Evolutionary conservation across 2,888 invertebrate genomes (phyloP).

Genomic region (Macaria notata): DNA sequence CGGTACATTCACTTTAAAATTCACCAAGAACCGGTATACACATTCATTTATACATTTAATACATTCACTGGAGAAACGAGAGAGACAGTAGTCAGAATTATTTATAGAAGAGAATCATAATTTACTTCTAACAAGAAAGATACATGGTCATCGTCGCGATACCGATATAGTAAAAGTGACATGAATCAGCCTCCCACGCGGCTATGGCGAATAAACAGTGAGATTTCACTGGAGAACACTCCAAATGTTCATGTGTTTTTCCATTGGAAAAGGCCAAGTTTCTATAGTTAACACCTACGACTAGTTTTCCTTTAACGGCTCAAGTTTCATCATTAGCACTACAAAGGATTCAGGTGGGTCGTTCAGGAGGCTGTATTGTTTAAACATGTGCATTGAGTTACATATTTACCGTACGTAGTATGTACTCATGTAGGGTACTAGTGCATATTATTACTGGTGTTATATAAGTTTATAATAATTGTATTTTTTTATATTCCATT

Average conservation of each 20-base stretch:
- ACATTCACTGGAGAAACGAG: slow-evolving; percentile 25
- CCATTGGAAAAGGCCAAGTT: slow-evolving; percentile 20
- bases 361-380: slow-evolving; percentile 16
- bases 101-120: slow-evolving; percentile 33
- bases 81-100: slow-evolving; percentile 26
- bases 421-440: too few relatives aligned
- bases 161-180: slow-evolving; percentile 43
- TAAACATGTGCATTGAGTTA: slow-evolving; percentile 5
- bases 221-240: slow-evolving; percentile 38
- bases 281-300: slow-evolving; percentile 13
- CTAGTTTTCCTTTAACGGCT: slow-evolving; percentile 20
- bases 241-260: slow-evolving; percentile 24
- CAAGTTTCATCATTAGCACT: slow-evolving; percentile 12
- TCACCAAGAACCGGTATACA: slow-evolving; percentile 12
- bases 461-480: too few relatives aligned
- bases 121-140: slow-evolving; percentile 42
- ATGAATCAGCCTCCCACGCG: slow-evolving; percentile 49
- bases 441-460: too few relatives aligned
- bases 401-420: neutral
- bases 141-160: slow-evolving; percentile 36
- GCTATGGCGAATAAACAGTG: slow-evolving; percentile 36
- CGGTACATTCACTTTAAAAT: slow-evolving; percentile 9
- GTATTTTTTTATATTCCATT: too few relatives aligned
- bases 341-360: slow-evolving; percentile 12
- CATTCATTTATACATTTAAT: neutral